phyloP scores from a whole-genome alignment of 2,113 vertebrate genomes.

The Limanda limanda region DNA sequence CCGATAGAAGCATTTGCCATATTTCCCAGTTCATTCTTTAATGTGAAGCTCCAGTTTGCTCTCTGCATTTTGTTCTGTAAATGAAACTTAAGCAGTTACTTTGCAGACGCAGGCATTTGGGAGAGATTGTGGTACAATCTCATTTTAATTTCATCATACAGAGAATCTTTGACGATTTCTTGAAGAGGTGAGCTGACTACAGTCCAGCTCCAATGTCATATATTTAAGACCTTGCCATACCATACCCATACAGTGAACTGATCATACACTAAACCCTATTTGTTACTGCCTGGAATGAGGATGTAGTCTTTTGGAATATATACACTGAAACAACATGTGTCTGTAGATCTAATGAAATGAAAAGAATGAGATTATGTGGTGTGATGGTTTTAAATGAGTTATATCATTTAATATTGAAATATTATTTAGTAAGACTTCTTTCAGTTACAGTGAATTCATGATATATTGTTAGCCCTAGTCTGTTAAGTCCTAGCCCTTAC shows the following conservation, averaged over 20 bases:
- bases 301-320: background rate
- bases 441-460: background rate
- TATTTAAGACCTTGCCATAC: background rate
- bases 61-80: background rate
- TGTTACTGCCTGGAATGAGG: background rate
- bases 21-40: background rate
- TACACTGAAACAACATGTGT: background rate
- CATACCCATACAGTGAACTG: too few relatives aligned
- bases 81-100: background rate
- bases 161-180: background rate
- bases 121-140: background rate
- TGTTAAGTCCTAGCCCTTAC: slow-evolving; percentile 34
- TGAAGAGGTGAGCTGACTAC: background rate
- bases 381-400: too few relatives aligned
- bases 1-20: background rate
- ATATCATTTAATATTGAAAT: background rate
- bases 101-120: background rate
- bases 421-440: background rate
- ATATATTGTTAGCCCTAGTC: slow-evolving; percentile 10
- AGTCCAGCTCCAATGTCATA: background rate
- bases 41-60: background rate
- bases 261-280: background rate
- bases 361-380: background rate
- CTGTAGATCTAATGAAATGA: background rate
- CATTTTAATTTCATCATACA: background rate